These are phyloP conservation scores for Dromococcyx pavoninus DNA, from an alignment of 2,797 vertebrate species.

Conservation along the genomic window DNA sequence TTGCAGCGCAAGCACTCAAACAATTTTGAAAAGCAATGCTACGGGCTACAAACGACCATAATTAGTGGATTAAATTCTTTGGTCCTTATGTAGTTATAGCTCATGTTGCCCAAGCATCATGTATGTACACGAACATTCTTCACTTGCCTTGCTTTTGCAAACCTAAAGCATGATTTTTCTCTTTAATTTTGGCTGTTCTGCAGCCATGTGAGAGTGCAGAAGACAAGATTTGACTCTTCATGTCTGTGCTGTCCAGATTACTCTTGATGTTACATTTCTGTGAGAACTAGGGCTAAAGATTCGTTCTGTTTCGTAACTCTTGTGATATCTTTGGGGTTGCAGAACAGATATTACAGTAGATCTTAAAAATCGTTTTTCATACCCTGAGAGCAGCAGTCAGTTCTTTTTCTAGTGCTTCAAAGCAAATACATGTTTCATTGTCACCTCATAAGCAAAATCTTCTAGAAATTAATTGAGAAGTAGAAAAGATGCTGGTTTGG, in stretches of 20 bases:
- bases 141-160: not conserved
- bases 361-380: not conserved
- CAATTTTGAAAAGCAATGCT: not conserved
- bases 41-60: not conserved
- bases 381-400: not conserved
- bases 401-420: not conserved
- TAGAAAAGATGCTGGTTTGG: not conserved
- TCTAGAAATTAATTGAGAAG: not conserved
- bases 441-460: not conserved
- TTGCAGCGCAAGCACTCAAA: not conserved
- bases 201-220: not conserved
- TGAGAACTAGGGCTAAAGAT: not conserved
- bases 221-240: not conserved
- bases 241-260: not conserved
- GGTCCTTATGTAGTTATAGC: rapidly evolving
- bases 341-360: not conserved
- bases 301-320: not conserved
- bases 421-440: not conserved
- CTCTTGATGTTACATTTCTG: not conserved
- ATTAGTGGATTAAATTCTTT: not conserved
- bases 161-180: not conserved
- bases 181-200: not conserved
- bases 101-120: not conserved
- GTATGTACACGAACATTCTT: not conserved
- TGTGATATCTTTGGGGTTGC: not conserved